Base-by-base conservation (phyloP, 2,888 invertebrate genomes). In the Polydrusus pterygomalis region DNA sequence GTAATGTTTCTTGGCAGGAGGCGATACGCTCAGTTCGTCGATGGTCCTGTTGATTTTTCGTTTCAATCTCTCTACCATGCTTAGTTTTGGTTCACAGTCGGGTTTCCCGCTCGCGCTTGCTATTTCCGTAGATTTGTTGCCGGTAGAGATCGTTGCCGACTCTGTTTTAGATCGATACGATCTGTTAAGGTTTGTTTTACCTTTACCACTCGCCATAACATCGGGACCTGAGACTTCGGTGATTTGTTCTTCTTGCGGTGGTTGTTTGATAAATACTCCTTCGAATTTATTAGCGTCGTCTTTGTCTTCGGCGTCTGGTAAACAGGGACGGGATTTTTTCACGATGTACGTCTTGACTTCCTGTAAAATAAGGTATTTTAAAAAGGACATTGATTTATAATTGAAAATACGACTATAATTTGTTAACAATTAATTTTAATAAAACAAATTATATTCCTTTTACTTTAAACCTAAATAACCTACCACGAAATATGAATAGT, bases 21-120 rank as follows among this genome's bases (percentile, higher is more conserved):
- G 54, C 30, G 17, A 34, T 13, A 15, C 6, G 13, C 10, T 20
- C 6, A 64, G n/a, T 8, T 63, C 34, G 11, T 72, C 47, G 13
- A 72, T 54, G 17, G 64, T 64, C 0, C 65, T 51, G 25, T 30
- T 45, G 20, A 74, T 68, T 60, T 18, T 49, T 17, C 60, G 47
- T 51, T 68, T 74, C 2, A 74, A 54, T 30, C 17, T 18, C 18
- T 74, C 74, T 8, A 47, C 74, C 25, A 74, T 69, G 63, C 49
- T 65, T 17, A 45, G 25, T 54, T 62, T 51, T 10, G 65, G 69
- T 67, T 9, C 8, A 5, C 8, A 7, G 20, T 43, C 34, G 1
- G 34, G 1, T 3, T 3, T 25, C 1, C 25, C 25, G 25, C 5
- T 25, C 2, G 25, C 1, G 5, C 40, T 40, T 9, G 40, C 1